These are phyloP conservation scores for Laticauda colubrina DNA, from an alignment of 2,113 vertebrate species.

Conservation along the genomic window DNA sequence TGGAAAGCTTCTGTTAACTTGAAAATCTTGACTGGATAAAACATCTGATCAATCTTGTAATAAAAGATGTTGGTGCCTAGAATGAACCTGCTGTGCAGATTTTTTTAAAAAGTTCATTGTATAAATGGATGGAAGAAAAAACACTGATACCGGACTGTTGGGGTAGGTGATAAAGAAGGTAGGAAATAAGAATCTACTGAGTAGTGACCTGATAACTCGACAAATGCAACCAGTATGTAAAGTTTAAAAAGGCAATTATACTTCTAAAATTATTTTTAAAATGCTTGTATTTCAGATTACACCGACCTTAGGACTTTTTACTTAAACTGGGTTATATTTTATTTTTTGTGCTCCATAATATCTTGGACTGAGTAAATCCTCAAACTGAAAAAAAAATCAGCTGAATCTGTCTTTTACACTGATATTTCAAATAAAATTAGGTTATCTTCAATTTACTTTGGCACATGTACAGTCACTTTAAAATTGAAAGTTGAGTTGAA, in stretches of 20 bases:
- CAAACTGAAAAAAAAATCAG: background rate
- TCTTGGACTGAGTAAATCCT: background rate
- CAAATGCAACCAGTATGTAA: background rate
- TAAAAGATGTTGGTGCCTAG: background rate
- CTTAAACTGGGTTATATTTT: background rate
- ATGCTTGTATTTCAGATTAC: background rate
- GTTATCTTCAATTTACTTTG: background rate
- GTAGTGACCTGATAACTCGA: no score
- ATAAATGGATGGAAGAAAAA: background rate
- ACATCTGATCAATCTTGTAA: background rate
- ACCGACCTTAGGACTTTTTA: background rate
- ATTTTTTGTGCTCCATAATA: background rate
- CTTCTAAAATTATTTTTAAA: background rate
- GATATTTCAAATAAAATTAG: background rate
- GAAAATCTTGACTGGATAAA: background rate
- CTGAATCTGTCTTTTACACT: background rate
- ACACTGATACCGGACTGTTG: background rate
- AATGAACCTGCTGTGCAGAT: background rate
- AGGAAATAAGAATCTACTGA: no score
- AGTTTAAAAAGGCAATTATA: background rate
- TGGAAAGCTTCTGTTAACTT: background rate
- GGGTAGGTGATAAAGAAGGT: background rate
- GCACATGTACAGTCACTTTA: background rate
- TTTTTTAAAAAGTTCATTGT: background rate
- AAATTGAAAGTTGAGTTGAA: background rate